phyloP scores from a whole-genome alignment of 1,140 invertebrate species.

The Temnothorax curvispinosus region DNA sequence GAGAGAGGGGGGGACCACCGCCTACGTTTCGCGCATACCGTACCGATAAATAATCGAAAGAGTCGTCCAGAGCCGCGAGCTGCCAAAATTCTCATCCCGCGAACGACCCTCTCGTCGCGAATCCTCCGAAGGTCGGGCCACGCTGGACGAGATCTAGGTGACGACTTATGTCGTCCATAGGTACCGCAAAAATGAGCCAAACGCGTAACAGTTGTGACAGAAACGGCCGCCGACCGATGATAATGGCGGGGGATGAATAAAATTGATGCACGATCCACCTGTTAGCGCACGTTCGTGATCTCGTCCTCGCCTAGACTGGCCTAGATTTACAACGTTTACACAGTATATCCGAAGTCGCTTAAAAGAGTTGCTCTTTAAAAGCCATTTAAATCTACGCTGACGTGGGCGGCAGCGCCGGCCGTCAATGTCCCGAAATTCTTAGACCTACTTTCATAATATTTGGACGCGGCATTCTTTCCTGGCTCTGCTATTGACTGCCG shows the following conservation, averaged over 20 bases:
- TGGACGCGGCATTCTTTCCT: constrained; percentile 40
- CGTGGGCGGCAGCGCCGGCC: not conserved
- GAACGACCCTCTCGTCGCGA: constrained; percentile 6
- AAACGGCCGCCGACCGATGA: not conserved
- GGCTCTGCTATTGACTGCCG: constrained; percentile 7
- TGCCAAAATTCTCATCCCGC: constrained; percentile 62
- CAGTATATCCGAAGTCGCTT: constrained; percentile 22
- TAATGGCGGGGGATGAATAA: not conserved
- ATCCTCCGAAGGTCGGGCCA: constrained; percentile 62
- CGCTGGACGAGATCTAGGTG: not conserved
- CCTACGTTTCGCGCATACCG: constrained; percentile 84
- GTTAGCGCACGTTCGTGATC: constrained; percentile 21
- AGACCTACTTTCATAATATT: constrained; percentile 60
- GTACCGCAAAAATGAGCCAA: not conserved
- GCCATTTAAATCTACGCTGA: constrained; percentile 27
- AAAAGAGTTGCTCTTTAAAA: constrained; percentile 52
- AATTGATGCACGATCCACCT: constrained; percentile 34
- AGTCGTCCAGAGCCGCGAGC: constrained; percentile 48
- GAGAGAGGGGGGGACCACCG: constrained; percentile 63
- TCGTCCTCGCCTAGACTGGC: not conserved
- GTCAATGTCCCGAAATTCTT: constrained; percentile 46
- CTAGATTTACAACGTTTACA: constrained; percentile 50
- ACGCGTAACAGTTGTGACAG: too few relatives aligned
- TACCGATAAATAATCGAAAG: constrained; percentile 85
- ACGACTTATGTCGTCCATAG: not conserved